Evolutionary conservation across 2,113 vertebrate genomes (phyloP).

Genomic region (Jacana jacana): DNA sequence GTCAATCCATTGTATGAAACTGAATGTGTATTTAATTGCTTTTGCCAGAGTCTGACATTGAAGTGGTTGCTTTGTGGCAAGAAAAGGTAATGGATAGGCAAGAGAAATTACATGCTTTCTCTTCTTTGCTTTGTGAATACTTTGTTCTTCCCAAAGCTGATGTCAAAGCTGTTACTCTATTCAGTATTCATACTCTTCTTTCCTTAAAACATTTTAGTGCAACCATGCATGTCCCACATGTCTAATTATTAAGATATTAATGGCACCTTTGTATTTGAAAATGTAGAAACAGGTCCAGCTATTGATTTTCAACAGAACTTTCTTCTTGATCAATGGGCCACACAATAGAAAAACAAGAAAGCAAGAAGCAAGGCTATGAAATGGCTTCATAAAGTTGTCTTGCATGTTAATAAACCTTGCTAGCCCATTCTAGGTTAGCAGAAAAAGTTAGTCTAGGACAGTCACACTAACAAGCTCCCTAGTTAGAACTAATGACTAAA

Average conservation of each 20-base stretch:
- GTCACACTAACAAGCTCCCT: background rate
- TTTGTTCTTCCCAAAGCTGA: background rate
- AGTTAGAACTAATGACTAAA: background rate
- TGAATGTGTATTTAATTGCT: background rate
- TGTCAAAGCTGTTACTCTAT: background rate
- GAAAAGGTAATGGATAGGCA: background rate
- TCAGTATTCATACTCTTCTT: background rate
- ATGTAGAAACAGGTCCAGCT: background rate
- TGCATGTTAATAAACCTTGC: background rate
- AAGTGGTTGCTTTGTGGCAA: background rate
- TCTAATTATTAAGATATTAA: constrained; percentile 19
- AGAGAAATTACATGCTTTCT: background rate
- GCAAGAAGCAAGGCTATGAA: background rate
- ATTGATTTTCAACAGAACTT: background rate
- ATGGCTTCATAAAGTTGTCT: background rate
- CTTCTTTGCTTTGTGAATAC: background rate
- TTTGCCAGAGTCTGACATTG: background rate
- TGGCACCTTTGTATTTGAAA: background rate
- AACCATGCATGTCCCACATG: background rate
- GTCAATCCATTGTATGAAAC: background rate
- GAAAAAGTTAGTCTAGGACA: background rate
- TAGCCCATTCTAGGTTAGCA: background rate
- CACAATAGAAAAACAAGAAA: background rate
- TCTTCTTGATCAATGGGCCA: background rate
- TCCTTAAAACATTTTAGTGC: background rate